Evolutionary conservation across 2,113 vertebrate genomes (phyloP), one percentile per base, ranked within the genome.

Genomic region (Numenius arquata): DNA sequence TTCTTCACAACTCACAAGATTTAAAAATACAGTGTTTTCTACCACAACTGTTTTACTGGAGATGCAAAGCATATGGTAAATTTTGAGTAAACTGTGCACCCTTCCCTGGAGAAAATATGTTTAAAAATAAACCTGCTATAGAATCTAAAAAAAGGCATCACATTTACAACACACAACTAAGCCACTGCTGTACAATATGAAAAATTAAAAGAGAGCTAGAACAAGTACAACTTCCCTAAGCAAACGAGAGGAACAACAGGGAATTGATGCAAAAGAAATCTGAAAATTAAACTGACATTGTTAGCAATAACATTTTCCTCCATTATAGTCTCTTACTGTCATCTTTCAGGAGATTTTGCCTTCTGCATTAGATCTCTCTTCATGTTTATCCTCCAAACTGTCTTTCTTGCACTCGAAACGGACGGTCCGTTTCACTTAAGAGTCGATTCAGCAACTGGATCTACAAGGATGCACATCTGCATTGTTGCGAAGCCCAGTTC

Each of bases 1-100:
- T 77, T 62, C 89, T 93, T 91, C 78, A 85, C 77, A 70, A 52
- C 63, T 91, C 87, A 55, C 52, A 38, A 89, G 94, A 92, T 95
- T 80, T 70, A 70, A 93, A 93, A 93, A 73, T 63, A 82, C 32
- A 29, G 50, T 89, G 76, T 94, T 95, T 96, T 85, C 71, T 89
- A 80, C 41, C 63, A 79, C 78, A 55, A 95, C 78, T 91, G 53
- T 67, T 93, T 89, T 77, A 79, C 85, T 80, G 71, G 87, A 83
- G 85, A 89, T 94, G 84, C 78, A 95, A 96, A 95, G 91, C 92
- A 95, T 91, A 96, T 92, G 95, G 89, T 83, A 93, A 95, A 85
- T 93, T 96, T 93, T 94, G 74, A 89, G 78, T 95, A 97, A 97
- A 96, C 84, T 36, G 34, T 80, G 61, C 50, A 41, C 74, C 74